Evolutionary conservation across 2,888 invertebrate genomes (phyloP), one percentile per base, ranked within the genome.

Genomic region (Cheilosia grossa): DNA sequence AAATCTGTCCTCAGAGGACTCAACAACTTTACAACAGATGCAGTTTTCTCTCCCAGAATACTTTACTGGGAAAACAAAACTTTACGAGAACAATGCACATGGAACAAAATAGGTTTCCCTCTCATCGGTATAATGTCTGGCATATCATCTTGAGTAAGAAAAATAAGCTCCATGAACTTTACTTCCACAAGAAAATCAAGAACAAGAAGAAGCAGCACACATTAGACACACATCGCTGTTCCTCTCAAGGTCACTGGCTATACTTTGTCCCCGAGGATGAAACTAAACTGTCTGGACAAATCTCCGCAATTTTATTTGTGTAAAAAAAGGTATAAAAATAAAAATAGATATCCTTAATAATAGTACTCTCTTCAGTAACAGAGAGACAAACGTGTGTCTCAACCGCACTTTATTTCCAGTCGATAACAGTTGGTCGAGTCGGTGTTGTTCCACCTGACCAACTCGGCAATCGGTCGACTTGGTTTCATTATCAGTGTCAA

Each of bases 401-500:
- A 91, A 37, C 87, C 89, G 86, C 92, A 92, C 40, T 89, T 90
- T 21, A 92, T 89, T 88, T 92, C 92, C 70, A 92, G 79, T 19
- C 91, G 88, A 87, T 89, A 90, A 74, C 92, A 92, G 17, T 88
- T 89, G 21, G 87, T 88, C n/a, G 90, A 90, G 77, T 92, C 92
- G 17, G 90, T 89, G 15, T 88, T 87, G 82, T 90, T 90, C 92
- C 92, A 92, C 42, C 88, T 88, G 21, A 91, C 90, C 73, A 92
- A 80, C 80, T 92, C 89, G 2, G 91, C 92, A 69, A 92, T 91
- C 4, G 91, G 91, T 17, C 91, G 89, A 87, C 92, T 92, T 2
- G 92, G 91, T 82, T 92, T 92, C 37, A 92, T 87, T 78, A 90
- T 90, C 0, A 92, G 77, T 27, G 90, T 91, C 53, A 92, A 67